Base-by-base conservation (phyloP, 2,797 vertebrate genomes). In the Botia almorhae region DNA sequence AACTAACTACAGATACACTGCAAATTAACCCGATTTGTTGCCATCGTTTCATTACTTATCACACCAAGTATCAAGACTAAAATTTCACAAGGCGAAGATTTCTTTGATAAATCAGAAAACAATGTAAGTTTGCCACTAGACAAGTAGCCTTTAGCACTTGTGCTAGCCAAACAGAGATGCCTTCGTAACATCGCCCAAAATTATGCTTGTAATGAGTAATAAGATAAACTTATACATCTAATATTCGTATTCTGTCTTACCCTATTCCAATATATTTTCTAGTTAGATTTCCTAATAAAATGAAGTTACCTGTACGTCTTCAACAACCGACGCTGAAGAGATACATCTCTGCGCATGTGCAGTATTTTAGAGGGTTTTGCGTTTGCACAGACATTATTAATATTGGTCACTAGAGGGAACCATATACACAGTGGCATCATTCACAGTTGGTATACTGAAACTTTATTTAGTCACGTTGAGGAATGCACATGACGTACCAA, bases 151-250 rank as follows among this genome's bases (percentile, higher is more conserved):
- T 69, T 69, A 78, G 76, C 76, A 70, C 69, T 50, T 21, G 7
- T 61, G 67, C 67, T 23, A 61, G 48, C 4, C 16, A 46, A 69
- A 12, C 39, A 46, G 8, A 69, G 4, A n/a, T n/a, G 23, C 2
- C 3, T 21, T 4, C 7, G 61, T 29, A 48, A 60, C 4, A 7
- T 16, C 0, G 4, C 12, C 1, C 1, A 17, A 17, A 26, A 58
- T 58, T 23, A 19, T 2, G 6, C 17, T 43, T n/a, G 29, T 7
- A 2, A 19, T 29, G 4, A 29, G 4, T 29, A 26, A 16, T 2
- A 19, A 16, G 0, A 0, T 17, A 36, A 4, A 21, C 0, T 4
- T n/a, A 12, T 36, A 0, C 0, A 21, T 0, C 0, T 4, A n/a
- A 10, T 39, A 4, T 65, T 1, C 8, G 17, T 4, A 29, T 4